Conservation (phyloP, 2,888 invertebrate genomes). For the Muschampia plurimacula region DNA sequence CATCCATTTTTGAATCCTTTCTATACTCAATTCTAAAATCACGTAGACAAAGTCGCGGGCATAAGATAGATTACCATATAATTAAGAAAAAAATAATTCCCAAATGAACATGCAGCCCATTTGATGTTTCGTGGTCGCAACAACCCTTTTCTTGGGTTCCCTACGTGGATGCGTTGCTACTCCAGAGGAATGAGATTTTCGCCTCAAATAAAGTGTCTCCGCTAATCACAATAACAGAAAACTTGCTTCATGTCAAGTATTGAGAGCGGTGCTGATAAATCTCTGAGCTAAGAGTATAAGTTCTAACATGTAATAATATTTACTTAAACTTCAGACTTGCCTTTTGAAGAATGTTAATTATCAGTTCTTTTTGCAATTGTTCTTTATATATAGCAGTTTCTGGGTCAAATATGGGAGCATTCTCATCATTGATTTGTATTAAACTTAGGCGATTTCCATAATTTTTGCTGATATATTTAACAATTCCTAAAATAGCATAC, state of each 20-base stretch:
- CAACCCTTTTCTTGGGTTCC: no score
- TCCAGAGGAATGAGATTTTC: background rate
- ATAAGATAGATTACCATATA: no score
- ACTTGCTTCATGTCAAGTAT: no score
- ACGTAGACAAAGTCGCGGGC: no score
- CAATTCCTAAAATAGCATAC: background rate
- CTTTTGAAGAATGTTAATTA: slow-evolving; percentile 7
- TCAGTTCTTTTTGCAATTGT: slow-evolving; percentile 3
- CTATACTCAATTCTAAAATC: no score
- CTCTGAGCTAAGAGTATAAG: no score
- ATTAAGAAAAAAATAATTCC: no score
- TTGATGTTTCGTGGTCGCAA: no score
- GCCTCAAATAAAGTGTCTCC: background rate
- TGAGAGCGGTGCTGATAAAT: no score
- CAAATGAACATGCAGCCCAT: no score
- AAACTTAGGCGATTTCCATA: slow-evolving; percentile 11
- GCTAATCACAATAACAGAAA: no score
- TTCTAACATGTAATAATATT: background rate
- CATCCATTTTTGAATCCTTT: no score
- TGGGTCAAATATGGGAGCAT: slow-evolving; percentile 10
- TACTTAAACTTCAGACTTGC: background rate
- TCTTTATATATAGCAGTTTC: slow-evolving; percentile 12
- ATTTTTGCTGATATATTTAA: background rate
- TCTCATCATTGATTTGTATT: background rate
- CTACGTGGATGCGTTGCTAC: background rate